These are phyloP conservation scores for Lochmaea crataegi DNA, from an alignment of 2,888 invertebrate species.

Conservation along the genomic window DNA sequence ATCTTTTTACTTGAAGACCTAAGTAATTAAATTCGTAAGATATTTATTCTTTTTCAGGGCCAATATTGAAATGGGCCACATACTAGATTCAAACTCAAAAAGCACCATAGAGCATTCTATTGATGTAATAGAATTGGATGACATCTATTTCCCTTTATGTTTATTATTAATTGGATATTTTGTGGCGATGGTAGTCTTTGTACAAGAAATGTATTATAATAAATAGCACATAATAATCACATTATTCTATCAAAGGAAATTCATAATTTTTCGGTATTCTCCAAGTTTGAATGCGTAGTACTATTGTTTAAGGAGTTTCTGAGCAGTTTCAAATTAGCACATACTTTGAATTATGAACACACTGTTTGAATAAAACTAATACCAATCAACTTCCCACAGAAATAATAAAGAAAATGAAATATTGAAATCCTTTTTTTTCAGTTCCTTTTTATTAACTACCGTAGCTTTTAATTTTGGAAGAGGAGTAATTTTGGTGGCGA, in stretches of 20 bases:
- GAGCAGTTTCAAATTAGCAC: too few relatives aligned
- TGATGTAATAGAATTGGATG: neutral
- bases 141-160: neutral
- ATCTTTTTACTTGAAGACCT: neutral
- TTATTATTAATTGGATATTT: constrained; percentile 1
- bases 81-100: neutral
- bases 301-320: too few relatives aligned
- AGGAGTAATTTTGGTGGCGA: too few relatives aligned
- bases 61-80: neutral
- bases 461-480: too few relatives aligned
- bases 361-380: too few relatives aligned
- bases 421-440: too few relatives aligned
- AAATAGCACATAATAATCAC: neutral
- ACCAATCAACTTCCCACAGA: too few relatives aligned
- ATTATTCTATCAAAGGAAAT: neutral
- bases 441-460: too few relatives aligned
- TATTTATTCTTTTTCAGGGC: constrained; percentile 4
- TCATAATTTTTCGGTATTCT: neutral
- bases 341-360: too few relatives aligned
- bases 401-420: too few relatives aligned
- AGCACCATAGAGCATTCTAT: neutral
- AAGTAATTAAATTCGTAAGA: neutral
- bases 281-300: too few relatives aligned
- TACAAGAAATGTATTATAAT: neutral
- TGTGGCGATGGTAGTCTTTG: neutral